Percentiles rank a stretch among this genome's conserved stretches.
Evolutionary conservation across 2,797 vertebrate genomes (phyloP).

Genomic region (Ceyx erithaca): DNA sequence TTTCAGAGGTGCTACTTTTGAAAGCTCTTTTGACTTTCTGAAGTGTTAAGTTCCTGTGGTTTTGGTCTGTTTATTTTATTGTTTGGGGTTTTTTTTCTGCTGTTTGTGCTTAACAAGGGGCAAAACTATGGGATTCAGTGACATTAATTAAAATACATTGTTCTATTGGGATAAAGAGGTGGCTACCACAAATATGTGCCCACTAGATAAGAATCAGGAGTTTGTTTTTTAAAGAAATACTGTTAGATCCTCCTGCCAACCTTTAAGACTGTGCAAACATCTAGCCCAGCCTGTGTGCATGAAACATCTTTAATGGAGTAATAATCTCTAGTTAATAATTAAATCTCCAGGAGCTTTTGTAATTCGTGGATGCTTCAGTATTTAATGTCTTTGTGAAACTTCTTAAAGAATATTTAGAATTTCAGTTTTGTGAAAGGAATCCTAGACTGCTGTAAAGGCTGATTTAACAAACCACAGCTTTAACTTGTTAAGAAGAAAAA

Average conservation of each 20-base stretch:
- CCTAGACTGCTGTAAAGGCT: background rate
- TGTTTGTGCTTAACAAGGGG: background rate
- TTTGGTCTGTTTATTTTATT: too few species aligned
- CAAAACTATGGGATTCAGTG: background rate
- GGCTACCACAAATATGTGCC: background rate
- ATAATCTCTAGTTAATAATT: slow-evolving; percentile 55
- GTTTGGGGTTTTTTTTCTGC: background rate
- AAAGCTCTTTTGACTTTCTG: background rate
- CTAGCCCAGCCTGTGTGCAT: background rate
- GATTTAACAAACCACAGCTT: background rate
- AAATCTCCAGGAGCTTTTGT: background rate
- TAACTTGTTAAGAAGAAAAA: background rate
- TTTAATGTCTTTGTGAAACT: background rate
- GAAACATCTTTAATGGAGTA: slow-evolving; percentile 9
- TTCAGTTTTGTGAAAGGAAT: background rate
- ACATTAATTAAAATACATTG: background rate
- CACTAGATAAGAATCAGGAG: background rate
- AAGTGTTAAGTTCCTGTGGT: background rate
- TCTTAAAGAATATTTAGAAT: background rate
- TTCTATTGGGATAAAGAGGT: background rate
- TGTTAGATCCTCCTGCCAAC: background rate
- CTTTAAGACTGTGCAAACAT: slow-evolving; percentile 26
- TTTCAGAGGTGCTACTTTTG: background rate
- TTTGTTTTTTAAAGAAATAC: slow-evolving; percentile 2
- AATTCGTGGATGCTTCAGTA: background rate